phyloP scores from a whole-genome alignment of 2,113 vertebrate genomes.

The Perca flavescens region DNA sequence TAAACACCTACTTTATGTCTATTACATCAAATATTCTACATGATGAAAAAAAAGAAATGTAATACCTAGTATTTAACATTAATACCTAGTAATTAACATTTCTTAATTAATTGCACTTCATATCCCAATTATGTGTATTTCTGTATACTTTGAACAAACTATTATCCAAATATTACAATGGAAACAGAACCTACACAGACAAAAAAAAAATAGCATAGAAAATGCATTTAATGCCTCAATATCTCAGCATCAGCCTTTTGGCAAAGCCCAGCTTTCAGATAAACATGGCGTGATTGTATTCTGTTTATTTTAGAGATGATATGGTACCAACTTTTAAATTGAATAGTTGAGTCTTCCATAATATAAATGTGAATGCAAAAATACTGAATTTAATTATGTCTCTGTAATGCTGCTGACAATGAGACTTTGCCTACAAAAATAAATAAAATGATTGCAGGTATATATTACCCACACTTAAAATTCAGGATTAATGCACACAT shows the following conservation, averaged over 20 bases:
- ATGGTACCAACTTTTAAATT: constrained; percentile 36
- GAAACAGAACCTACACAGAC: not conserved
- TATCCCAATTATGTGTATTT: constrained; percentile 8
- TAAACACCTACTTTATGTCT: constrained; percentile 55
- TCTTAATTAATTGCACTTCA: constrained; percentile 4
- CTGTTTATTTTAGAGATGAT: constrained; percentile 28
- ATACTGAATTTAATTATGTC: constrained; percentile 51
- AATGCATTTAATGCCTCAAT: constrained; percentile 3
- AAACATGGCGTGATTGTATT: constrained; percentile 21
- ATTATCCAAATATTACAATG: constrained; percentile 3
- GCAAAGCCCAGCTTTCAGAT: constrained; percentile 13
- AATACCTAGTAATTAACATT: not conserved
- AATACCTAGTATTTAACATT: fast-evolving
- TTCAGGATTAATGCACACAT: constrained; percentile 59
- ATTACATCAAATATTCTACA: constrained; percentile 35
- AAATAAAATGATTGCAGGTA: constrained; percentile 55
- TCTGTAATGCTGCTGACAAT: constrained; percentile 61
- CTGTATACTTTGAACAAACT: not conserved
- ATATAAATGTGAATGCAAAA: constrained; percentile 43
- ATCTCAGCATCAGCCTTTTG: constrained; percentile 1
- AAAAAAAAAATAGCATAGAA: not conserved
- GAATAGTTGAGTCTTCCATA: constrained; percentile 14
- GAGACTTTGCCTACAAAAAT: constrained; percentile 59
- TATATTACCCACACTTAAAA: constrained; percentile 59
- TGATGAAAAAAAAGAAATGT: constrained; percentile 5